These are phyloP conservation scores for Chelonia mydas DNA, from an alignment of 2,797 vertebrate genomes.

Conservation along the genomic window DNA sequence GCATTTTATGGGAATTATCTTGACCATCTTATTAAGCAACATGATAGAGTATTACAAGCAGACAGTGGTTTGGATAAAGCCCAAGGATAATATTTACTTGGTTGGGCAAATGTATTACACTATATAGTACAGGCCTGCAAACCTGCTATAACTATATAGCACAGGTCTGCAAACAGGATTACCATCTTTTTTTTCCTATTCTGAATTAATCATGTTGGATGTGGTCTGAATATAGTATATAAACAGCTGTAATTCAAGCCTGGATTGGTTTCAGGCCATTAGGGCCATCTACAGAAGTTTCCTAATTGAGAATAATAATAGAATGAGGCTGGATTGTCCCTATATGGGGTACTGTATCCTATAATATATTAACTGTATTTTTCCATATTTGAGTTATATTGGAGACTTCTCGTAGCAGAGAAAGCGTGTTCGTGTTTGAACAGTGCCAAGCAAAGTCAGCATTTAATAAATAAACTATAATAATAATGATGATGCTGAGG, in stretches of 20 bases:
- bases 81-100: constrained; percentile 17
- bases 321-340: neutral
- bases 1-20: neutral
- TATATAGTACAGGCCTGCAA: neutral
- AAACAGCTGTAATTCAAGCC: constrained; percentile 38
- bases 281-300: neutral
- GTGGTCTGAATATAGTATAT: neutral
- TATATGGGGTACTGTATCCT: neutral
- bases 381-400: neutral
- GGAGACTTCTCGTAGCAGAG: neutral
- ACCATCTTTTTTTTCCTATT: constrained; percentile 21
- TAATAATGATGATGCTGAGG: neutral
- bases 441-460: neutral
- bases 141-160: neutral
- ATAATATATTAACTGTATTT: neutral
- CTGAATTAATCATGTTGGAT: neutral
- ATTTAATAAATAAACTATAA: neutral
- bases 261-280: rapidly evolving
- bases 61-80: constrained; percentile 24
- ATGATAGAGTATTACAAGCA: constrained; percentile 10
- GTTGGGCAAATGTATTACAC: constrained; percentile 13
- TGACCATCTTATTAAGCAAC: neutral
- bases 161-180: neutral
- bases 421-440: neutral
- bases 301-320: neutral